Percentiles rank a stretch among this genome's conserved stretches.
Conservation (phyloP, 64 coral and sea anemone genomes). For the Astreopora myriophthalma region DNA sequence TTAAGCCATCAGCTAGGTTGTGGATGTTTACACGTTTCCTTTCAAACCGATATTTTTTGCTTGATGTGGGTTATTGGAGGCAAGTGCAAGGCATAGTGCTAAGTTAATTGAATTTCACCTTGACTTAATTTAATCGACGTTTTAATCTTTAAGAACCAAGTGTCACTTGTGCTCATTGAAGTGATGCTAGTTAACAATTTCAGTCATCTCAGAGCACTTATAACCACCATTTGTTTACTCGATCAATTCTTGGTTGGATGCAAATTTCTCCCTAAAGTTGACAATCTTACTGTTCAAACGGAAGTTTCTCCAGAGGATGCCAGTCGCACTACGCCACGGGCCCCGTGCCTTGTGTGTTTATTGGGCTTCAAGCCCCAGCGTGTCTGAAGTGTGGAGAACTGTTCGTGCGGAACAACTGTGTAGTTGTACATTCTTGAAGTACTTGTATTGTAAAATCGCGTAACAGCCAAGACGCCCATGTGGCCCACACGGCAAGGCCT, state of each 20-base stretch:
- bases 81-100: too few species aligned
- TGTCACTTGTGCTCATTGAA: neutral
- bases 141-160: neutral
- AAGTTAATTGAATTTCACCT: neutral
- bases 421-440: slow-evolving; percentile 10
- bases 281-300: neutral
- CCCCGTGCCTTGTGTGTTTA: neutral
- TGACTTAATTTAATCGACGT: neutral
- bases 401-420: neutral
- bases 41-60: neutral
- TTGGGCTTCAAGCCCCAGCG: too few species aligned
- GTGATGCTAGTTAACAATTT: neutral
- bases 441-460: neutral
- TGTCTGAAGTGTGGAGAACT: neutral
- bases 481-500: neutral
- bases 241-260: neutral
- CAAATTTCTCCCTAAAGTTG: neutral
- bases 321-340: neutral
- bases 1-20: too few species aligned
- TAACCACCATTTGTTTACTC: neutral
- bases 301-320: neutral
- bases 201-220: neutral
- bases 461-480: neutral
- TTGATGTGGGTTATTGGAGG: neutral
- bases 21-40: neutral